Evolutionary conservation across 1,140 invertebrate species (phyloP), one percentile per base, ranked within the genome.

Genomic region (Diorhabda carinulata): DNA sequence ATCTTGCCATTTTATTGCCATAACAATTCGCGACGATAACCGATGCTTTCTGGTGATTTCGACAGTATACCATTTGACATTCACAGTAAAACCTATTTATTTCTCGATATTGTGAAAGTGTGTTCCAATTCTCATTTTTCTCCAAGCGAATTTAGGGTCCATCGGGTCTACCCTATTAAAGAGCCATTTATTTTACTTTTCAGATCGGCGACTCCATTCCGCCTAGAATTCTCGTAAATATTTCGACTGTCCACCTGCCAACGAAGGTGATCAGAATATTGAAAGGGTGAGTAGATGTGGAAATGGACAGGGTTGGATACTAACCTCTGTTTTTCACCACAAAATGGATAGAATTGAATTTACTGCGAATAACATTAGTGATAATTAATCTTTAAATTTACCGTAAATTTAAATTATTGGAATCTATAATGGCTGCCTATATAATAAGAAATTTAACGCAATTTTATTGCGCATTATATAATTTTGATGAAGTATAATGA

Each of bases 211-310:
- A 43, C 44, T 60, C 57, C 65, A 43, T 58, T 66, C 57, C 10
- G 64, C 25, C 47, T 52, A 65, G 69, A 41, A 66, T 66, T 68
- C 69, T 73, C 72, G 69, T 73, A 73, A 73, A 73, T 73, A 73
- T 73, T 73, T 73, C 69, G 60, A 65, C 66, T 73, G 72, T 73
- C 72, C 72, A 69, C 72, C 68, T 73, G 72, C 71, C 72, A 73
- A 70, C 64, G 63, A 40, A 66, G 61, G 69, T 70, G 69, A 68
- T 73, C 67, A 64, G 72, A 73, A 73, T 69, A 73, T 73, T 68
- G 67, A 67, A 70, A 64, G 66, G 69, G 72, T 58, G 25, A 25
- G 25, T 25, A 25, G 43, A 41, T 41, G 47, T 52, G n/a, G 47
- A 52, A 6, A 4, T 52, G 47, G 47, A 52, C 47, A 52, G 47